Evolutionary conservation across 2,797 vertebrate species (phyloP).

Genomic region (Halcyon chelicuti): DNA sequence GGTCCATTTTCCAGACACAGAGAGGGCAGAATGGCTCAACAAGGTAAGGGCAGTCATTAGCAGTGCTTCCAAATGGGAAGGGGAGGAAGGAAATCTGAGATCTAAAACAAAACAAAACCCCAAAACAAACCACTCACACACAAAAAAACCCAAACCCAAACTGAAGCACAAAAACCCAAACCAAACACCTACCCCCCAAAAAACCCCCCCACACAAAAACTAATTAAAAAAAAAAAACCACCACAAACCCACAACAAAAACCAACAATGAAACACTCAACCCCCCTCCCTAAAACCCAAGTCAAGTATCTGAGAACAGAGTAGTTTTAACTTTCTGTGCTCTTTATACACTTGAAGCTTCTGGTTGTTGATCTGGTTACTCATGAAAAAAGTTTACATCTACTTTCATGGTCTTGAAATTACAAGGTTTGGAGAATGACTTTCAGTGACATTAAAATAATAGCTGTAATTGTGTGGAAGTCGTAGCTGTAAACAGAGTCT

Average conservation of each 20-base stretch:
- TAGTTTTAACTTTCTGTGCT: background rate
- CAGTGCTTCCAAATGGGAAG: background rate
- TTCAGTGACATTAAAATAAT: constrained; percentile 9
- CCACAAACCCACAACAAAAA: too few species aligned
- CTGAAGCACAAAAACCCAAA: too few species aligned
- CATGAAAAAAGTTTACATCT: background rate
- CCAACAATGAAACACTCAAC: too few species aligned
- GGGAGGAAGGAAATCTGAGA: background rate
- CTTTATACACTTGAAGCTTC: background rate
- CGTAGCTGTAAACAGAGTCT: constrained; percentile 5
- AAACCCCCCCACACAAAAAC: too few species aligned
- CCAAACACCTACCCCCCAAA: too few species aligned
- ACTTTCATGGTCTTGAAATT: background rate
- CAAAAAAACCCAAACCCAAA: fast-evolving
- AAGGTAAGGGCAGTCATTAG: constrained; percentile 84
- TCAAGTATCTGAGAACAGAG: background rate
- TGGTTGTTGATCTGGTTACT: background rate
- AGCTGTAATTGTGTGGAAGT: constrained; percentile 21
- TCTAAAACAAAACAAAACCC: background rate
- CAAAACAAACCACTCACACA: background rate
- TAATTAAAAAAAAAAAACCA: too few species aligned
- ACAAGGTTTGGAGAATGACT: background rate
- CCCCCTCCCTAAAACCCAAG: fast-evolving
- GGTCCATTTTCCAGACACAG: constrained; percentile 98
- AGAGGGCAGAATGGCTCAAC: constrained; percentile 97